These are phyloP conservation scores for Ditylenchus dipsaci DNA, from an alignment of 1,140 invertebrate genomes.

Conservation along the genomic window DNA sequence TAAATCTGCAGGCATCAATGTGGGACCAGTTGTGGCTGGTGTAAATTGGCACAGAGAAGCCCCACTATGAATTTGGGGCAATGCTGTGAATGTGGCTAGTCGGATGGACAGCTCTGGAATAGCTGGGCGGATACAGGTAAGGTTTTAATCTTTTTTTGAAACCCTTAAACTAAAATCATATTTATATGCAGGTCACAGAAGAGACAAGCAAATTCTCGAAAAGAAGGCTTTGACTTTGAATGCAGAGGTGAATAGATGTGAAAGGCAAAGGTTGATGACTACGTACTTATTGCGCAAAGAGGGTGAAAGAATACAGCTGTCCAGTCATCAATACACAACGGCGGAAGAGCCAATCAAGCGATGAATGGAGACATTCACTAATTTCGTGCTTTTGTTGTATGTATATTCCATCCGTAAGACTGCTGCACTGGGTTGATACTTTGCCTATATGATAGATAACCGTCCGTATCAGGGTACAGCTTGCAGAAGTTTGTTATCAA, in stretches of 20 bases:
- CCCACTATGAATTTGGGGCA: conserved; percentile 98
- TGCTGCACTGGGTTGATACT: too few species aligned
- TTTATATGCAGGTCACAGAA: conserved; percentile 68
- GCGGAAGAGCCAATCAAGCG: not conserved
- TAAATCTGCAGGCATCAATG: conserved; percentile 52
- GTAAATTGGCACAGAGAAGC: conserved; percentile 90
- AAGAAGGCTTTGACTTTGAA: conserved; percentile 56
- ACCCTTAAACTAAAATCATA: not conserved
- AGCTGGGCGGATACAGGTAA: conserved; percentile 45
- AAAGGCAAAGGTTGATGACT: conserved; percentile 51
- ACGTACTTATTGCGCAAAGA: conserved; percentile 25
- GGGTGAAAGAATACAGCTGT: not conserved
- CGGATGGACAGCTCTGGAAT: conserved; percentile 48
- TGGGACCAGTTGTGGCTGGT: conserved; percentile 64
- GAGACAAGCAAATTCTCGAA: conserved; percentile 51
- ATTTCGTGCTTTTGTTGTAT: not conserved
- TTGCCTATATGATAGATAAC: too few species aligned
- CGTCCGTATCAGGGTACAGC: too few species aligned
- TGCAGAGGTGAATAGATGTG: conserved; percentile 54
- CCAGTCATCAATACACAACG: not conserved
- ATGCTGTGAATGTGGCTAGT: conserved; percentile 81
- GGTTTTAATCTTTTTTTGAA: not conserved
- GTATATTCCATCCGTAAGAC: too few species aligned
- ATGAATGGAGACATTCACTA: not conserved
- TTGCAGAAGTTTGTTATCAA: too few species aligned